phyloP scores from a whole-genome alignment of 1,140 invertebrate species.

The Drosophila pandora region DNA sequence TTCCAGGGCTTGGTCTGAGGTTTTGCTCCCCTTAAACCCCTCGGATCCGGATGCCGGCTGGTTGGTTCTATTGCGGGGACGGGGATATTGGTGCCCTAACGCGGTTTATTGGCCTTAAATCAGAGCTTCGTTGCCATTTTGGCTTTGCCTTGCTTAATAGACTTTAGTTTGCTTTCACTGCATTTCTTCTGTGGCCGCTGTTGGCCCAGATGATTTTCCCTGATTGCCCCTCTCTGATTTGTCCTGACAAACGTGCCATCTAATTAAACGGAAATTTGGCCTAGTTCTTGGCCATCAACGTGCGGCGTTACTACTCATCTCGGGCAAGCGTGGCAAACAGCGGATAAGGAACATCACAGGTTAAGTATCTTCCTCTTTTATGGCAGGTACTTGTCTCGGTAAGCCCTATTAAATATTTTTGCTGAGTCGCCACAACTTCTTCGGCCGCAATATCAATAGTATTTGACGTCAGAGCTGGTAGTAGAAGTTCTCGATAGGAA shows the following conservation, averaged over 20 bases:
- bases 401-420: constrained; percentile 56
- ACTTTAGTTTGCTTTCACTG: constrained; percentile 72
- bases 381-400: constrained; percentile 70
- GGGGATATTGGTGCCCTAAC: constrained; percentile 28
- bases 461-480: constrained; percentile 1
- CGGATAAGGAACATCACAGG: constrained; percentile 26
- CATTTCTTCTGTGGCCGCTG: constrained; percentile 35
- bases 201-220: constrained; percentile 10
- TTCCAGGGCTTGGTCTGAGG: constrained; percentile 10
- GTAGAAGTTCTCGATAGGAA: not conserved
- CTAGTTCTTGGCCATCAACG: constrained; percentile 15
- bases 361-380: constrained; percentile 59
- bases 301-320: constrained; percentile 24
- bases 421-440: constrained; percentile 60
- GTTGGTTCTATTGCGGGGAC: constrained; percentile 54
- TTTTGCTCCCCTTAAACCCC: not conserved
- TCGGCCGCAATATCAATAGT: constrained; percentile 27
- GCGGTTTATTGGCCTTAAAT: constrained; percentile 75
- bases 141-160: constrained; percentile 74
- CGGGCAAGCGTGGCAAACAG: constrained; percentile 10
- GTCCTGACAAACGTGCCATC: constrained; percentile 39
- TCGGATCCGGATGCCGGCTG: constrained; percentile 8
- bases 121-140: constrained; percentile 60
- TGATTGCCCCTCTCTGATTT: constrained; percentile 11
- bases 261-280: constrained; percentile 71